Conservation (phyloP, 1,140 invertebrate genomes). For the Diprion similis region DNA sequence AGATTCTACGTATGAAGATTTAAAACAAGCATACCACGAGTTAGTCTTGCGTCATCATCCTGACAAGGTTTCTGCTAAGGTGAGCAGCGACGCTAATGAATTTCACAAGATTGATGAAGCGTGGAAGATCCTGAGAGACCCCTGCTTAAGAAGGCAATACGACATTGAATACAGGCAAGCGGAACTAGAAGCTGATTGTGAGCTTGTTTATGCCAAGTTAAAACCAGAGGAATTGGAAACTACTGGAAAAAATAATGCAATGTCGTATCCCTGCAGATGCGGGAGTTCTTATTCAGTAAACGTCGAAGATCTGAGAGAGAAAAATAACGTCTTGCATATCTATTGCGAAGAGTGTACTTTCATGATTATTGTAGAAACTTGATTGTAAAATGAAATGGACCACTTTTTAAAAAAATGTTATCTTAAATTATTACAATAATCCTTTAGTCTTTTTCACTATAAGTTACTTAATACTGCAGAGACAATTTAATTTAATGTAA, state of each 20-base stretch:
- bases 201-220: slow-evolving; percentile 66
- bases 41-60: slow-evolving; percentile 68
- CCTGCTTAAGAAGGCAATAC: slow-evolving; percentile 64
- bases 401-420: background rate
- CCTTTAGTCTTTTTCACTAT: slow-evolving; percentile 24
- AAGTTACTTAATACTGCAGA: too few relatives aligned
- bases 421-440: background rate
- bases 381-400: slow-evolving; percentile 1
- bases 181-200: slow-evolving; percentile 60
- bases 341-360: slow-evolving; percentile 74
- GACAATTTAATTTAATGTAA: background rate
- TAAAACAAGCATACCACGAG: slow-evolving; percentile 70
- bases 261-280: slow-evolving; percentile 69
- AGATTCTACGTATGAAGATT: slow-evolving; percentile 63
- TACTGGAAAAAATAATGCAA: slow-evolving; percentile 45
- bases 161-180: slow-evolving; percentile 62
- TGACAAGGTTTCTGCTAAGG: slow-evolving; percentile 61
- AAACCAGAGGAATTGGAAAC: slow-evolving; percentile 60
- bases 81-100: slow-evolving; percentile 37
- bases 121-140: slow-evolving; percentile 68
- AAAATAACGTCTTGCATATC: slow-evolving; percentile 58
- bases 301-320: slow-evolving; percentile 51
- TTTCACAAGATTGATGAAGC: slow-evolving; percentile 69
- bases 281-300: slow-evolving; percentile 67
- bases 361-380: slow-evolving; percentile 64